A percentile compares a stretch with the other conserved stretches of the same genome.
Evolutionary conservation across 2,113 vertebrate genomes (phyloP).

Genomic region (Channa maculata): DNA sequence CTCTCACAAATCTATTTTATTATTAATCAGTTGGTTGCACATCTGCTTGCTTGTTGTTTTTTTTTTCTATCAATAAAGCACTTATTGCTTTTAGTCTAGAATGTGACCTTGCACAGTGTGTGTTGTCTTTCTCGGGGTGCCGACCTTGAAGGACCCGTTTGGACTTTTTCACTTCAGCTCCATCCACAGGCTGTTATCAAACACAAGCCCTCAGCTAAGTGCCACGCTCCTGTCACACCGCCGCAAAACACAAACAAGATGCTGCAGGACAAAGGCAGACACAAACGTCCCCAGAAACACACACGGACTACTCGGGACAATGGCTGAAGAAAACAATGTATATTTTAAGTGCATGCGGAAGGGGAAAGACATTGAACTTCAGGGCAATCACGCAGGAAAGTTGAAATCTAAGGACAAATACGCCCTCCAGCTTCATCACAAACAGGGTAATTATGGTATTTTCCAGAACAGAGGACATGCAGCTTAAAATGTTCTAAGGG

Average conservation of each 20-base stretch:
- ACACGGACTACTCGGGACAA: constrained; percentile 67
- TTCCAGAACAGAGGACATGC: constrained; percentile 72
- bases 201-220: constrained; percentile 72
- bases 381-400: constrained; percentile 76
- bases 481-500: constrained; percentile 69
- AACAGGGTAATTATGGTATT: constrained; percentile 78
- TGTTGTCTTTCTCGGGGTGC: constrained; percentile 79
- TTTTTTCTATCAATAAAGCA: constrained; percentile 91
- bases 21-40: constrained; percentile 83
- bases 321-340: constrained; percentile 78
- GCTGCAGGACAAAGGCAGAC: constrained; percentile 72
- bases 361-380: constrained; percentile 79
- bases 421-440: constrained; percentile 76
- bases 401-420: constrained; percentile 79
- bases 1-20: constrained; percentile 81
- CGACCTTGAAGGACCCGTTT: constrained; percentile 88
- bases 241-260: constrained; percentile 72
- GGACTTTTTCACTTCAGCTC: constrained; percentile 74
- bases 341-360: constrained; percentile 75
- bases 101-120: constrained; percentile 87
- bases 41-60: constrained; percentile 79
- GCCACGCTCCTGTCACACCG: constrained; percentile 69
- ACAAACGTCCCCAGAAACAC: constrained; percentile 36
- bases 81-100: constrained; percentile 91
- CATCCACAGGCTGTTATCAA: constrained; percentile 73